Percentiles rank a stretch among this genome's conserved stretches.
Evolutionary conservation across 2,113 vertebrate genomes (phyloP).

Genomic region (Polyodon spathula): DNA sequence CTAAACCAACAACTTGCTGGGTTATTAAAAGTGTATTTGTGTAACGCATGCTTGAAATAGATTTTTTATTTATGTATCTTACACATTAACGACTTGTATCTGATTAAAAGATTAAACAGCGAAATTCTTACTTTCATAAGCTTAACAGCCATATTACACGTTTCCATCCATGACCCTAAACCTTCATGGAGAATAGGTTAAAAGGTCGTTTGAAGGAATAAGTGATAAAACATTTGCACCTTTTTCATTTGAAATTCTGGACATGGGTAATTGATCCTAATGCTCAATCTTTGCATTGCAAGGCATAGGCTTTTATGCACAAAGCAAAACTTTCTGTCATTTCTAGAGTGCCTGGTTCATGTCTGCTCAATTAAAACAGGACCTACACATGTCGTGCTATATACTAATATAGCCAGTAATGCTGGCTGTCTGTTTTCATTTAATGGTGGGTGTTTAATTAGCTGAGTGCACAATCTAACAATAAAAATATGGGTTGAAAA

Average conservation of each 20-base stretch:
- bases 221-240: conserved; percentile 53
- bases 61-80: conserved; percentile 16
- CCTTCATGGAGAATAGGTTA: conserved; percentile 48
- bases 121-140: conserved; percentile 34
- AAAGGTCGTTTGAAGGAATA: conserved; percentile 52
- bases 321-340: not conserved
- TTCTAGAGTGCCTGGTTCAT: not conserved
- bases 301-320: not conserved
- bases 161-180: conserved; percentile 30
- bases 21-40: conserved; percentile 10
- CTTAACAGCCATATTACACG: conserved; percentile 12
- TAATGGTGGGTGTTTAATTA: not conserved
- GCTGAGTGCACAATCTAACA: not conserved
- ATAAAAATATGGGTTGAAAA: not conserved
- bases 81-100: conserved; percentile 28
- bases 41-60: conserved; percentile 29
- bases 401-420: not conserved
- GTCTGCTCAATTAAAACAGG: not conserved
- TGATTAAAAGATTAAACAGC: conserved; percentile 30
- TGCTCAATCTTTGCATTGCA: conserved; percentile 27
- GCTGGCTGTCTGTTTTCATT: not conserved
- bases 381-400: not conserved
- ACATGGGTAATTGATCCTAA: conserved; percentile 37
- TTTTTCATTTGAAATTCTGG: conserved; percentile 37
- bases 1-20: not conserved